Conservation (phyloP, 2,888 invertebrate genomes). For the Mythimna pallens region DNA sequence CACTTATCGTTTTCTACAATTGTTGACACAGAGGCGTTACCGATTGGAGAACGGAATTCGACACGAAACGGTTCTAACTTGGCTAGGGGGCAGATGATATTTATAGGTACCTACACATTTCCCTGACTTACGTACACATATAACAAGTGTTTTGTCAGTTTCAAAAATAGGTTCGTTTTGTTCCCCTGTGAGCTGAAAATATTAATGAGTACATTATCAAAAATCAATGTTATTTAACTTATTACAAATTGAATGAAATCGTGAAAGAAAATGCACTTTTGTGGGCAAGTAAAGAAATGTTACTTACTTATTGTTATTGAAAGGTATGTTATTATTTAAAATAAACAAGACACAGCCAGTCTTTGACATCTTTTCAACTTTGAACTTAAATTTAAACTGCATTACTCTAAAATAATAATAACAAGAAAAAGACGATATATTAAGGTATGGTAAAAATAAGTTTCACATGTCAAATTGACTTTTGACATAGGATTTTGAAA, state of each 20-base stretch:
- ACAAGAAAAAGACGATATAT: not conserved
- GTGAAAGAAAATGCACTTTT: not conserved
- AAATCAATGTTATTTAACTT: not conserved
- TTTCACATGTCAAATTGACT: not conserved
- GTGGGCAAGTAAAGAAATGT: not conserved
- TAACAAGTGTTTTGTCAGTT: not conserved
- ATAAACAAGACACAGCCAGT: slow-evolving; percentile 47
- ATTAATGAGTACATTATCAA: not conserved
- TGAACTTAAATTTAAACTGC: not conserved
- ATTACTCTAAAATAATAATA: not conserved
- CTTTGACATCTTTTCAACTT: slow-evolving; percentile 16
- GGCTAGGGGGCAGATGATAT: no score
- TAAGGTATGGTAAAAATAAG: slow-evolving; percentile 9
- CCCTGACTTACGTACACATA: not conserved
- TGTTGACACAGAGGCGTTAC: no score
- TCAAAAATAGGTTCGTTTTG: slow-evolving; percentile 10
- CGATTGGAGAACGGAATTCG: no score
- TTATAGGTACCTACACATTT: not conserved
- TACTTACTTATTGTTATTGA: not conserved
- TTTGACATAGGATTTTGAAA: not conserved
- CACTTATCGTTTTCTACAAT: no score
- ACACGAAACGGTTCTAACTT: no score
- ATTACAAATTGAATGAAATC: no score
- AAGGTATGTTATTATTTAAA: slow-evolving; percentile 9
- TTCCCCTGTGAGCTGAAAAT: not conserved